Evolutionary conservation across 1,140 invertebrate genomes (phyloP).

Genomic region (Brachionus sp.): DNA sequence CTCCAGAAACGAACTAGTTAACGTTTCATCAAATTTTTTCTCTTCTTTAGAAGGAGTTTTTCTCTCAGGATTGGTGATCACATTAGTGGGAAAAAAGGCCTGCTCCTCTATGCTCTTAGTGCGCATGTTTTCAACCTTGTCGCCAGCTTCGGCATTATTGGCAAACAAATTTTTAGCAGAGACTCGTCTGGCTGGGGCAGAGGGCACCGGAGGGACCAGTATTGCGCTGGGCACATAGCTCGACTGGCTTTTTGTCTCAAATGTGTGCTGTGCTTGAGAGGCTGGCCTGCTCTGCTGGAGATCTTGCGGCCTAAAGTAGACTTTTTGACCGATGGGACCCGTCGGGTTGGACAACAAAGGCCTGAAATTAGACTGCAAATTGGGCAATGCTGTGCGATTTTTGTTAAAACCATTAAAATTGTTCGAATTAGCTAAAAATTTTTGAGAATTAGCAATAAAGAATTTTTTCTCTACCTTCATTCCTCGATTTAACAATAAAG

Average conservation of each 20-base stretch:
- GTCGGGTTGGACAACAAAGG: not conserved
- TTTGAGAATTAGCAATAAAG: not conserved
- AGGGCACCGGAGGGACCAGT: not conserved
- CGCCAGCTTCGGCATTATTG: too few relatives aligned
- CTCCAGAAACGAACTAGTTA: not conserved
- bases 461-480: not conserved
- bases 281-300: not conserved
- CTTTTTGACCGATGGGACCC: not conserved
- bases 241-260: not conserved
- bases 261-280: not conserved
- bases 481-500: not conserved
- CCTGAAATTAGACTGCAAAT: slow-evolving; percentile 27
- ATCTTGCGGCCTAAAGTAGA: slow-evolving; percentile 8
- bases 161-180: not conserved
- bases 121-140: too few relatives aligned
- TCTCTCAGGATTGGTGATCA: not conserved
- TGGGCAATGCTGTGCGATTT: not conserved
- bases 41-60: not conserved
- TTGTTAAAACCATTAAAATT: not conserved
- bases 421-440: not conserved
- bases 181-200: not conserved
- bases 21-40: not conserved
- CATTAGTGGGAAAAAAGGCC: too few relatives aligned
- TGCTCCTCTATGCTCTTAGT: too few relatives aligned
- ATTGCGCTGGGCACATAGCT: not conserved